These are phyloP conservation scores for Trimorus sp. DNA, from an alignment of 2,888 invertebrate genomes.

Conservation along the genomic window DNA sequence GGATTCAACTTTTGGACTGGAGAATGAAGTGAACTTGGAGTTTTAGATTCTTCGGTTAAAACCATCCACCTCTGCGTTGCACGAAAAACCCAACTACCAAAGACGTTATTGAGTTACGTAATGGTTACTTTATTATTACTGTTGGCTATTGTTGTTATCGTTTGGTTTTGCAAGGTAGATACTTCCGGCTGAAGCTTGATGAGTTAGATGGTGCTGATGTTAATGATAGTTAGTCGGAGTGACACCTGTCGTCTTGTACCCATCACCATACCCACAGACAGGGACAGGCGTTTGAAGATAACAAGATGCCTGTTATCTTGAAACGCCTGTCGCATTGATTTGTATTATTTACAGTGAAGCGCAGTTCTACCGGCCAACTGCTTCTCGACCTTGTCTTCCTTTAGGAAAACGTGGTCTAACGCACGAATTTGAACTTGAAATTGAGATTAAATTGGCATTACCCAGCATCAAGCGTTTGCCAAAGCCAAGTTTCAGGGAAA, in stretches of 20 bases:
- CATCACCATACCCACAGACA: constrained; percentile 32
- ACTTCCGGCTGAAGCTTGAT: constrained; percentile 23
- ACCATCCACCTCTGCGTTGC: constrained; percentile 62
- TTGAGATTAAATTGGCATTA: constrained; percentile 79
- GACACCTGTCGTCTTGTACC: constrained; percentile 1
- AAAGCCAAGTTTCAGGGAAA: constrained; percentile 90
- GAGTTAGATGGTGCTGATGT: constrained; percentile 18
- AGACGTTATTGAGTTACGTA: constrained; percentile 35
- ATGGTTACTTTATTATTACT: no score
- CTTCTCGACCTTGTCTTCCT: background rate
- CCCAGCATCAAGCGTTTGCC: constrained; percentile 85
- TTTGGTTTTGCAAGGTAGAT: constrained; percentile 9
- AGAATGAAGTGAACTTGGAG: constrained; percentile 31
- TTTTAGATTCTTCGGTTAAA: constrained; percentile 34
- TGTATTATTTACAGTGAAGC: background rate
- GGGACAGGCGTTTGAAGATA: constrained; percentile 12
- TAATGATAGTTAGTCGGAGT: constrained; percentile 9
- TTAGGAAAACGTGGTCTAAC: constrained; percentile 4
- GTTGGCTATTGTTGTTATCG: background rate
- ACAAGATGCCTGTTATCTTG: background rate
- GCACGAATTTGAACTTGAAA: constrained; percentile 2
- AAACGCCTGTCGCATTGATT: background rate
- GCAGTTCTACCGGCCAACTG: constrained; percentile 1
- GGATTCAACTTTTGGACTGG: background rate
- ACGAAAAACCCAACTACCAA: constrained; percentile 53